Conservation (phyloP, 2,113 vertebrate genomes). For the Coregonus clupeaformis region DNA sequence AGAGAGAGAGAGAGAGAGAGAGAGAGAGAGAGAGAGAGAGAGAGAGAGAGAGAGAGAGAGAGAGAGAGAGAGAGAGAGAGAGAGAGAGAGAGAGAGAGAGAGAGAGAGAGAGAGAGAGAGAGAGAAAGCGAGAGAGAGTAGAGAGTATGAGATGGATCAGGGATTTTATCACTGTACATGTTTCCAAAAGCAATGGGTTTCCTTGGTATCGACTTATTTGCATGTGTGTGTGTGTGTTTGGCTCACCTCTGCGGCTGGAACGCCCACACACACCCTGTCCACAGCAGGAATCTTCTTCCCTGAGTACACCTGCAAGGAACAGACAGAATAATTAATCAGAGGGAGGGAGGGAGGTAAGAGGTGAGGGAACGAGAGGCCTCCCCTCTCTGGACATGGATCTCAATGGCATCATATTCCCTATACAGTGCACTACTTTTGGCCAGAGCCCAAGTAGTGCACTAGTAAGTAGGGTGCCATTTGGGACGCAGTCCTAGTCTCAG, state of each 20-base stretch:
- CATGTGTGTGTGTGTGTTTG: constrained; percentile 9
- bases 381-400: too few relatives aligned
- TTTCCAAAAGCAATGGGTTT: background rate
- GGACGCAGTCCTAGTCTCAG: too few relatives aligned
- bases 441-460: too few relatives aligned
- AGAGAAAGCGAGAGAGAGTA: too few relatives aligned
- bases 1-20: too few relatives aligned
- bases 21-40: background rate
- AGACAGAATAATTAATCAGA: constrained; percentile 60
- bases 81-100: background rate
- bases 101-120: background rate
- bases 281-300: constrained; percentile 91
- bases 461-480: too few relatives aligned
- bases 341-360: constrained; percentile 9
- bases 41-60: background rate
- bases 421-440: background rate
- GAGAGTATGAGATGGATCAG: background rate
- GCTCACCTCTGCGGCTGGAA: constrained; percentile 93
- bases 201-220: background rate
- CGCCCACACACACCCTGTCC: constrained; percentile 91
- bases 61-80: background rate
- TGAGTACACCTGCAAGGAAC: constrained; percentile 83
- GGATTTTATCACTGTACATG: background rate
- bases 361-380: too few relatives aligned
- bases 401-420: background rate